Conservation (phyloP, 2,113 vertebrate genomes). For the Rhinogobius similis region DNA sequence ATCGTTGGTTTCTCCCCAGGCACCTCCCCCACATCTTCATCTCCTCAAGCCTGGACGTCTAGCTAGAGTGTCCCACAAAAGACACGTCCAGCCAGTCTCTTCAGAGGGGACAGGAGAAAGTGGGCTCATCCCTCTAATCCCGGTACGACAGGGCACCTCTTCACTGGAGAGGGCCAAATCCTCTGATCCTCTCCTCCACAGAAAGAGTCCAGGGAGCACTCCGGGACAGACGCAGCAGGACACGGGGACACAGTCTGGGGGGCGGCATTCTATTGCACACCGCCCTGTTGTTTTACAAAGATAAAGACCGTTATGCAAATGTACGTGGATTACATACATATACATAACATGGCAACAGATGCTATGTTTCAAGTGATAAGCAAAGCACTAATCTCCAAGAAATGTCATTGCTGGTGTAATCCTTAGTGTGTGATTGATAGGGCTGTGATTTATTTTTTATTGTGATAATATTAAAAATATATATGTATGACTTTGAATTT, state of each 20-base stretch:
- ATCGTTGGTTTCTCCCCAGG: no score
- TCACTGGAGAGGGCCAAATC: constrained; percentile 74
- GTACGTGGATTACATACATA: constrained; percentile 1
- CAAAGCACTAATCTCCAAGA: constrained; percentile 9
- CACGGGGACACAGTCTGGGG: constrained; percentile 23
- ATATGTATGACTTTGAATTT: neutral
- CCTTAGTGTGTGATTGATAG: neutral
- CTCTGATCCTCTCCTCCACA: constrained; percentile 62
- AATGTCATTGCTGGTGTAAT: constrained; percentile 7
- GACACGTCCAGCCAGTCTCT: constrained; percentile 56
- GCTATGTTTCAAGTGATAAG: constrained; percentile 12
- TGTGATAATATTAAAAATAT: neutral
- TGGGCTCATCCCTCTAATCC: constrained; percentile 78
- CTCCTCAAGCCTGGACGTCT: constrained; percentile 38
- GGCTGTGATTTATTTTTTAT: neutral
- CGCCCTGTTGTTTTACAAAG: constrained; percentile 9
- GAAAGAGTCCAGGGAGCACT: constrained; percentile 44
- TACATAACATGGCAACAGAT: constrained; percentile 7
- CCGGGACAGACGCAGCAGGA: constrained; percentile 62
- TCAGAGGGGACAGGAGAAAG: constrained; percentile 59
- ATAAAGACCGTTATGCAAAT: constrained; percentile 26
- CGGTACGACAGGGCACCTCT: constrained; percentile 63
- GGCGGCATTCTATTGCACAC: constrained; percentile 16
- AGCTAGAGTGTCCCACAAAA: constrained; percentile 70
- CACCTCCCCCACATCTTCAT: constrained; percentile 41